phyloP scores from a whole-genome alignment of 1,140 invertebrate species.

The Trinorchestia longiramus region DNA sequence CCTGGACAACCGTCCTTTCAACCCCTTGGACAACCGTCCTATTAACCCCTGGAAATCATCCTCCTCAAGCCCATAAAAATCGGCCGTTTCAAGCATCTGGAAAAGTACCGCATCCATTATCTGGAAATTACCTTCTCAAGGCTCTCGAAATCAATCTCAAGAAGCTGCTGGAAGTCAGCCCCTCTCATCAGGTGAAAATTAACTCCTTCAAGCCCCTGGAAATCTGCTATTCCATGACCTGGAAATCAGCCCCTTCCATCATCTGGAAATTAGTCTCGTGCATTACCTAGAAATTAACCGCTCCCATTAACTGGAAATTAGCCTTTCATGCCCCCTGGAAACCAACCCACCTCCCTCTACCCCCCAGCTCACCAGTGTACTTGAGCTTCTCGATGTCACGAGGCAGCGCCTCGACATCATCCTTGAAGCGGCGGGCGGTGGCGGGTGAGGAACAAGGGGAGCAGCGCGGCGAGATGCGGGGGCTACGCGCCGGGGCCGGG shows the following conservation, averaged over 20 bases:
- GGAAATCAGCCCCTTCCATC: no score
- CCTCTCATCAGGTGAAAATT: neutral
- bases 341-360: no score
- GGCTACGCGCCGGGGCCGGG: slow-evolving; percentile 3
- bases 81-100: no score
- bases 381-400: slow-evolving; percentile 20
- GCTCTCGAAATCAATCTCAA: neutral
- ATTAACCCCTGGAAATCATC: no score
- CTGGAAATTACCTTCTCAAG: neutral
- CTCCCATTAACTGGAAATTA: neutral
- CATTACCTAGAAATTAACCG: neutral
- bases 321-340: neutral
- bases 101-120: neutral
- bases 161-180: neutral
- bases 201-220: neutral
- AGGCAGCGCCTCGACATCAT: slow-evolving; percentile 22
- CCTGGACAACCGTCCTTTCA: no score
- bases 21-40: no score
- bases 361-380: slow-evolving; percentile 9
- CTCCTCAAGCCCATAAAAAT: no score
- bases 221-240: neutral
- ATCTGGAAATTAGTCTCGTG: no score
- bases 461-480: slow-evolving; percentile 24
- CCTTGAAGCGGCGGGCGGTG: slow-evolving; percentile 36
- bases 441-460: slow-evolving; percentile 33